Conservation (phyloP, 2,888 invertebrate species). For the Bombyx huttoni region DNA sequence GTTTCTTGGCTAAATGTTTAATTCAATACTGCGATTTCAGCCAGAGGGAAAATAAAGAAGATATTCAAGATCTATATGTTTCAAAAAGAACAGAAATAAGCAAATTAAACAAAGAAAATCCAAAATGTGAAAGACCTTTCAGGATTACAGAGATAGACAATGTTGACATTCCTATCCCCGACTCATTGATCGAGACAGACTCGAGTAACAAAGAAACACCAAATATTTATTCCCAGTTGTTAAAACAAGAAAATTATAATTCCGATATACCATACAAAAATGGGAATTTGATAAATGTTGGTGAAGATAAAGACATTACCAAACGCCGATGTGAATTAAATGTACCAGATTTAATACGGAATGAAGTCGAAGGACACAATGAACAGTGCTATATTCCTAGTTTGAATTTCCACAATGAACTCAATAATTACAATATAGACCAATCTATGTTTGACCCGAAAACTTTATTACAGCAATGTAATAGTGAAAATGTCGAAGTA, state of each 20-base stretch:
- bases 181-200: constrained; percentile 10
- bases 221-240: not conserved
- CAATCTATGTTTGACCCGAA: constrained; percentile 48
- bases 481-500: constrained; percentile 13
- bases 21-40: constrained; percentile 10
- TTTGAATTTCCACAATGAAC: not conserved
- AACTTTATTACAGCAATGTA: constrained; percentile 34
- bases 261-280: not conserved
- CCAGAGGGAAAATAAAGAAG: constrained; percentile 7
- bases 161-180: constrained; percentile 21
- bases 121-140: constrained; percentile 32
- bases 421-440: constrained; percentile 23
- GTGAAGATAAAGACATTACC: not conserved
- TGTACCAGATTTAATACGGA: not conserved
- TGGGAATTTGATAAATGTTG: not conserved
- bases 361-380: not conserved
- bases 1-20: not conserved
- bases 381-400: not conserved
- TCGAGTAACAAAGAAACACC: not conserved
- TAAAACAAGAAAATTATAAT: not conserved
- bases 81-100: constrained; percentile 3
- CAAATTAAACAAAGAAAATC: constrained; percentile 3
- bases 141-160: constrained; percentile 44
- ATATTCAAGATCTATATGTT: constrained; percentile 2
- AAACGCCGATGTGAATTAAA: not conserved